phyloP scores from a whole-genome alignment of 2,888 invertebrate species.

The Cephalotes varians region DNA sequence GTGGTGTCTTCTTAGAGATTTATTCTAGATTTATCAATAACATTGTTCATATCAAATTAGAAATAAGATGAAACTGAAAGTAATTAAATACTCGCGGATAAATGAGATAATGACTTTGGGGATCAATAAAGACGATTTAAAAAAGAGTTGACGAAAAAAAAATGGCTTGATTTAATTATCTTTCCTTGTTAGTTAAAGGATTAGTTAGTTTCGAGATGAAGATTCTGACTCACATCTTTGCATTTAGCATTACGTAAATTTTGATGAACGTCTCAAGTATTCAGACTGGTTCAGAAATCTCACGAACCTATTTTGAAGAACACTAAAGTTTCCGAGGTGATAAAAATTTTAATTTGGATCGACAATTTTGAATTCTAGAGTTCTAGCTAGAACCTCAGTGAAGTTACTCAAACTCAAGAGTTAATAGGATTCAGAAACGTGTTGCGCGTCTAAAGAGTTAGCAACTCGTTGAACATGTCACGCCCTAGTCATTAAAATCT shows the following conservation, averaged over 20 bases:
- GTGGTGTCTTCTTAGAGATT: neutral
- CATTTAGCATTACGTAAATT: constrained; percentile 1
- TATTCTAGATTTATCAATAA: neutral
- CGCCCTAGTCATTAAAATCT: constrained; percentile 34
- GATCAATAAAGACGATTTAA: neutral
- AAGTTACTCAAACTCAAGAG: constrained; percentile 18
- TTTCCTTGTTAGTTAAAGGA: neutral
- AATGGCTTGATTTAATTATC: neutral
- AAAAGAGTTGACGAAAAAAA: neutral
- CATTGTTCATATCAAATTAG: neutral
- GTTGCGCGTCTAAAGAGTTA: constrained; percentile 33
- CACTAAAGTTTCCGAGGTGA: neutral
- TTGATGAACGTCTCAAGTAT: constrained; percentile 14
- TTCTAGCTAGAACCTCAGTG: neutral
- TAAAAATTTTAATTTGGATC: constrained; percentile 31
- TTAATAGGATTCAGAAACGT: constrained; percentile 39
- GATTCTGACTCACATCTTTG: neutral
- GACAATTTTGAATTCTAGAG: constrained; percentile 31
- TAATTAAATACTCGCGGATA: neutral
- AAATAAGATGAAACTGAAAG: neutral
- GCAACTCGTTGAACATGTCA: constrained; percentile 44
- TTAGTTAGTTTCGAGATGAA: neutral
- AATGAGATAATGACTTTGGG: neutral
- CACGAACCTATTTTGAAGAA: constrained; percentile 1
- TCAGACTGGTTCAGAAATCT: constrained; percentile 13